Evolutionary conservation across 2,113 vertebrate species (phyloP), one percentile per base, ranked within the genome.

Genomic region (Euleptes europaea): DNA sequence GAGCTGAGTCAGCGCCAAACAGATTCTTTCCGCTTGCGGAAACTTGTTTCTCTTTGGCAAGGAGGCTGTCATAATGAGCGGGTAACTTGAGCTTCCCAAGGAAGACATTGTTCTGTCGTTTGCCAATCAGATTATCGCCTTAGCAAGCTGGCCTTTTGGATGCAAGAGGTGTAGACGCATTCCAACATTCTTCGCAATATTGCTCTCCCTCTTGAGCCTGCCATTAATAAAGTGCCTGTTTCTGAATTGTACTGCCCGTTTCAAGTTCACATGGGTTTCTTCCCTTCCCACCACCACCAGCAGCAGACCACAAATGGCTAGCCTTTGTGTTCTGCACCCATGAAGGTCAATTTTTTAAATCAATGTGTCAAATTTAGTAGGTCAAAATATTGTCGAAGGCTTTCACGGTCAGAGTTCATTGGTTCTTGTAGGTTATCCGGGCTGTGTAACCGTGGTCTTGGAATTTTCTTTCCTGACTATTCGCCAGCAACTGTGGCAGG

Each of bases 51-150:
- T 28, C 40, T 79, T 80, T 73, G 31, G 63, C 66, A 60, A 26
- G 38, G 28, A 65, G 19, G 42, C 69, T 63, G 31, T 73, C 69
- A 65, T 38, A 85, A 80, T 73, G 77, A 73, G 67, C 19, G 60
- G 31, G 84, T 73, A n/a, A 73, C 54, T 14, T n/a, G 54, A 65
- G 19, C 47, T 80, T 85, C 80, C 84, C 67, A 85, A 85, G 42
- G 38, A 49, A 35, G 57, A 31, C n/a, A 51, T 85, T 80, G 84
- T 85, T 49, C 77, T 49, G 13, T 5, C 4, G 1, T 17, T 47
- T 85, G 67, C 84, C 84, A 72, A 85, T 80, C 77, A 79, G 76
- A 80, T 80, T 85, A 80, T 54, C 12, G 77, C 40, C n/a, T 73
- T 73, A 67, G 76, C 84, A 33, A 21, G 38, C 67, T 26, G 28